phyloP scores from a whole-genome alignment of 2,113 vertebrate species.

The Montifringilla adamsi region DNA sequence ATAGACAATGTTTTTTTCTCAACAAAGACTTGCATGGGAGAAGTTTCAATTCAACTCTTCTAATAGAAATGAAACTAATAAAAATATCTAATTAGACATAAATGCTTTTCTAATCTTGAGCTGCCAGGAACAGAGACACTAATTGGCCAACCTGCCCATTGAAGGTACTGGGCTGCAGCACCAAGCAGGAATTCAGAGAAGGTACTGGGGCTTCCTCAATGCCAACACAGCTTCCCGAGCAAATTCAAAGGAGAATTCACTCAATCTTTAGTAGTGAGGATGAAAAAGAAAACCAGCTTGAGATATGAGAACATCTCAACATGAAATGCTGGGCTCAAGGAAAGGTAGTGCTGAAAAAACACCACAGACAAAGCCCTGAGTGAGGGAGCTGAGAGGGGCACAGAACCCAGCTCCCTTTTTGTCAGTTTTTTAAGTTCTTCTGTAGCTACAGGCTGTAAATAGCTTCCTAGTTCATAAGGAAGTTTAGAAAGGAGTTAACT shows the following conservation, averaged over 20 bases:
- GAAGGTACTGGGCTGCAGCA: background rate
- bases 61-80: background rate
- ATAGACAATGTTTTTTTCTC: background rate
- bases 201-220: background rate
- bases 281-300: background rate
- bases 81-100: background rate
- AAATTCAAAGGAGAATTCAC: background rate
- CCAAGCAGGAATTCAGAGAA: background rate
- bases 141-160: background rate
- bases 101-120: background rate
- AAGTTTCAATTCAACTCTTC: background rate
- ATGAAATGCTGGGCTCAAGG: background rate
- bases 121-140: background rate
- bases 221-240: rapidly evolving
- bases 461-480: background rate
- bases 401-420: background rate
- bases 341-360: background rate
- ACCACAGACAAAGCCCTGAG: background rate
- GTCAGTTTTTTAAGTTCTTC: background rate
- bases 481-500: background rate
- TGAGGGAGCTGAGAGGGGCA: background rate
- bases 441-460: background rate
- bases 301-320: background rate
- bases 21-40: background rate
- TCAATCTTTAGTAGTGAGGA: background rate